Base-by-base conservation (phyloP, 2,888 invertebrate genomes). In the Mythimna vitellina region DNA sequence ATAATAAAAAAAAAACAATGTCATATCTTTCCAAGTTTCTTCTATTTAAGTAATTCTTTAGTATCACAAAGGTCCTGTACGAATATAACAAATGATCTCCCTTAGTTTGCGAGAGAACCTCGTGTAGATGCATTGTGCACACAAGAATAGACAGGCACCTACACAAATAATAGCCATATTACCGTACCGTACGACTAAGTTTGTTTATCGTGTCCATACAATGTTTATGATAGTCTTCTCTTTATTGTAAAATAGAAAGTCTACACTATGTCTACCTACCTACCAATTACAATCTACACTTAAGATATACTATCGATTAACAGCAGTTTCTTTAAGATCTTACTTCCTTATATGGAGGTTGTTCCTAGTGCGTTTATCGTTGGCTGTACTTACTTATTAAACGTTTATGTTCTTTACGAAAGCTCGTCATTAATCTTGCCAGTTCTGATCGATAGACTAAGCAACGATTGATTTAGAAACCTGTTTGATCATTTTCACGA, bases 171-270 rank as follows among this genome's bases (percentile, higher is more conserved):
- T 70, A 53, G 25, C 51, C 25, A 70, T 78, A 60, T 73, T 61
- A 68, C 60, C 46, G 46, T 65, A 62, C 32, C 1, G 46, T 12
- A 57, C 46, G 46, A 32, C 38, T 61, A 57, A 62, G 56, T 64
- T 54, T 81, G 64, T 81, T 66, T 81, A 65, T 70, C 49, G 25
- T 66, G 53, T 51, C 53, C 64, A 22, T 57, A 72, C 61, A 22
- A 65, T 72, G 72, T 82, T 77, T 65, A 72, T 66, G 64, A 68
- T 76, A 57, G 25, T 35, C 12, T 67, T 67, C 54, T 65, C 57
- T 66, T 56, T 64, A 61, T 76, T 69, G 73, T 56, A 65, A 82
- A 81, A 82, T 82, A 82, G 80, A 82, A 82, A 80, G 80, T 80
- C 60, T 72, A 53, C 56, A 38, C 20, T 60, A n/a, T 35, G 62